Evolutionary conservation across 1,140 invertebrate species (phyloP).

Genomic region (Drosophila sproati): DNA sequence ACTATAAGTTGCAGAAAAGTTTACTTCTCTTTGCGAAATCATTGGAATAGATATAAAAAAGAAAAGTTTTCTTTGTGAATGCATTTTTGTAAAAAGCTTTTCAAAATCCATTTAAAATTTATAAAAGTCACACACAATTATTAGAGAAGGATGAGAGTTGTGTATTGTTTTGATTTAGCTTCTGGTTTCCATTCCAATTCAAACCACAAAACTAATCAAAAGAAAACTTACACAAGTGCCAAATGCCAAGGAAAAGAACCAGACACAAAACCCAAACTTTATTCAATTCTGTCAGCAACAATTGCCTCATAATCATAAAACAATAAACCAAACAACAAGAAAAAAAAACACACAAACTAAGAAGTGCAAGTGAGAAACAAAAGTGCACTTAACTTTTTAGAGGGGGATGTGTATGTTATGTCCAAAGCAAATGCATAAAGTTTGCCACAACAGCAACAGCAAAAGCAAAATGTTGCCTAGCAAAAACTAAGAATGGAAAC

Average conservation of each 20-base stretch:
- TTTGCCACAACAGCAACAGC: conserved; percentile 39
- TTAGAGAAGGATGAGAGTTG: not conserved
- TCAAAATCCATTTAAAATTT: not conserved
- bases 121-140: not conserved
- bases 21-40: not conserved
- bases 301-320: conserved; percentile 69
- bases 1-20: conserved; percentile 18
- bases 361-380: conserved; percentile 39
- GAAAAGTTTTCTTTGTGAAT: not conserved
- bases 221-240: conserved; percentile 58
- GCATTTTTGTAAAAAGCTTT: too few relatives aligned
- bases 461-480: too few relatives aligned
- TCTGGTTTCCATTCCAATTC: not conserved
- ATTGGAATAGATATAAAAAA: not conserved
- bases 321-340: conserved; percentile 13
- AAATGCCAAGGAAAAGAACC: conserved; percentile 31
- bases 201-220: conserved; percentile 69
- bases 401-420: conserved; percentile 1
- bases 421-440: conserved; percentile 72
- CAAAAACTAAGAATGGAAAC: conserved; percentile 20
- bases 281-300: conserved; percentile 68
- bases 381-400: conserved; percentile 62
- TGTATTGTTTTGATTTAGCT: not conserved
- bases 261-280: conserved; percentile 53
- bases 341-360: conserved; percentile 1